Evolutionary conservation across 2,113 vertebrate genomes (phyloP).

Genomic region (Centropus unirufus): DNA sequence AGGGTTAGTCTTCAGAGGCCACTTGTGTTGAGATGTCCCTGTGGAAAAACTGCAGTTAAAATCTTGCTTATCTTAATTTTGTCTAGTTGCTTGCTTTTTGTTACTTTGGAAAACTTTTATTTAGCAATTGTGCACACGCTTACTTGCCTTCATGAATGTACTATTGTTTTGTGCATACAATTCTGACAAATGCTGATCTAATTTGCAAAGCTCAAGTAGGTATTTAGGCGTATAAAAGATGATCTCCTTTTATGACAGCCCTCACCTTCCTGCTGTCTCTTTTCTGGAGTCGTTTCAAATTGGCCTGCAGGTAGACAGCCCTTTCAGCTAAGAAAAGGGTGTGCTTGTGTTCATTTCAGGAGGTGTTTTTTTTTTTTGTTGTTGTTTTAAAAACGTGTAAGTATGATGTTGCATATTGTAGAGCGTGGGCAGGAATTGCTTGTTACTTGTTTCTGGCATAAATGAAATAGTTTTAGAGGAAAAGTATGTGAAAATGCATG

Average conservation of each 20-base stretch:
- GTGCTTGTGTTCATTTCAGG: not conserved
- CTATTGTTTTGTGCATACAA: not conserved
- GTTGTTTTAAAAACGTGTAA: no score
- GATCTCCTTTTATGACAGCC: not conserved
- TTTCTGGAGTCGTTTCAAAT: not conserved
- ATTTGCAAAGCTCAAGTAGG: not conserved
- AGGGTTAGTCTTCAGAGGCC: not conserved
- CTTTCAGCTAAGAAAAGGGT: not conserved
- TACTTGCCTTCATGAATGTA: not conserved
- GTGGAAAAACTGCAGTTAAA: not conserved
- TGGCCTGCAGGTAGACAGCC: not conserved
- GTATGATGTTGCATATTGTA: not conserved
- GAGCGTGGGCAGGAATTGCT: not conserved
- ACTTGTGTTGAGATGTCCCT: not conserved
- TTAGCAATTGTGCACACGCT: not conserved
- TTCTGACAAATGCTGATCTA: not conserved
- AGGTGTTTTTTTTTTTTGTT: not conserved
- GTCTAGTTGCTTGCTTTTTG: not conserved
- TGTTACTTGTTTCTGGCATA: not conserved
- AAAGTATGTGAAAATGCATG: not conserved
- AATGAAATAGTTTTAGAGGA: not conserved
- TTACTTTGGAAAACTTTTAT: not conserved
- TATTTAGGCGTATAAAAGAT: not conserved
- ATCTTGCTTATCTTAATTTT: not conserved
- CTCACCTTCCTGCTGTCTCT: not conserved